phyloP scores from a whole-genome alignment of 2,888 invertebrate genomes.

The Orchesellides sinensis region DNA sequence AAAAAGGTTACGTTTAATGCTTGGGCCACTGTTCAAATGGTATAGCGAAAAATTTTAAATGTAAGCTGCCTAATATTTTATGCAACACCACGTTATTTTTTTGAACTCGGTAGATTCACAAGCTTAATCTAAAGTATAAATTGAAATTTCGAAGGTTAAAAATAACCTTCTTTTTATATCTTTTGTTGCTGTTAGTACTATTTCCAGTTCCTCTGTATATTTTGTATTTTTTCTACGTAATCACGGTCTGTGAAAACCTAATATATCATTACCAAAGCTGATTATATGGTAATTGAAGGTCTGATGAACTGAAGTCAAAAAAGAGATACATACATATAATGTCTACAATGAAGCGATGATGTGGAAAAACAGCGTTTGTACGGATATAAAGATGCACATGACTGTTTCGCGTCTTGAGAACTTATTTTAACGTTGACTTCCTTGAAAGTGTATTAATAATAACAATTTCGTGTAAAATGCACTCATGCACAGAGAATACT shows the following conservation, averaged over 20 bases:
- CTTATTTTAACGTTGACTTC: neutral
- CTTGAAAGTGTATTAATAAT: constrained; percentile 22
- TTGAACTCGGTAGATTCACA: neutral
- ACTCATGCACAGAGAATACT: neutral
- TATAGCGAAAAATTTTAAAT: constrained; percentile 41
- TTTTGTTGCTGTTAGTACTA: neutral
- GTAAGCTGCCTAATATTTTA: neutral
- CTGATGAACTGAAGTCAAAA: constrained; percentile 61
- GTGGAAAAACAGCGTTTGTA: neutral
- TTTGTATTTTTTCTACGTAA: neutral
- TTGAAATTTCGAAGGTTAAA: neutral
- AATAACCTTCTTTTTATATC: neutral
- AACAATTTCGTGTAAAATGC: too few species aligned
- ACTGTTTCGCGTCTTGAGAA: neutral
- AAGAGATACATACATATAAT: constrained; percentile 9
- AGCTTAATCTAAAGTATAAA: neutral
- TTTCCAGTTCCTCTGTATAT: neutral
- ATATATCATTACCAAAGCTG: constrained; percentile 45
- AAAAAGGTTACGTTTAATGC: constrained; percentile 75
- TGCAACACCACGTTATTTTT: neutral
- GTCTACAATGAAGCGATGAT: constrained; percentile 1
- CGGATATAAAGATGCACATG: neutral
- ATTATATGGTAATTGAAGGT: constrained; percentile 61
- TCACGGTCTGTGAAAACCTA: constrained; percentile 1
- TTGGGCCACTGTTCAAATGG: constrained; percentile 75